A percentile compares a stretch with the other conserved stretches of the same genome.
Evolutionary conservation across 2,797 vertebrate species (phyloP).

Genomic region (Chaetodon trifasciatus): DNA sequence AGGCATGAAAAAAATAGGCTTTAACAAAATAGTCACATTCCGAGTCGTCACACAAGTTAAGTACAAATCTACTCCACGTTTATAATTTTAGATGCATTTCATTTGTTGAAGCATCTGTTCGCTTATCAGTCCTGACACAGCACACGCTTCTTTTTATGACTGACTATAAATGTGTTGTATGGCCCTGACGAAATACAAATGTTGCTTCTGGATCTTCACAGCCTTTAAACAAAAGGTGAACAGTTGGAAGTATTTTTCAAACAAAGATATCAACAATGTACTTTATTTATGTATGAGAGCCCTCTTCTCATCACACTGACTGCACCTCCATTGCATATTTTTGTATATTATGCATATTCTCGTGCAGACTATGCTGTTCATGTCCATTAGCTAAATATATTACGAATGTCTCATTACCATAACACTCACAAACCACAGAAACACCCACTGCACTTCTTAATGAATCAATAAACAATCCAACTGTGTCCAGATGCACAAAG

Average conservation of each 20-base stretch:
- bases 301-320: constrained; percentile 25
- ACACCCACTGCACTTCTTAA: constrained; percentile 3
- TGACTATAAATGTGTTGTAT: constrained; percentile 13
- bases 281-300: constrained; percentile 11
- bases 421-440: constrained; percentile 26
- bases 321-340: constrained; percentile 3
- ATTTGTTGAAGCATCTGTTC: constrained; percentile 15
- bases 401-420: not conserved
- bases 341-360: not conserved
- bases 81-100: not conserved
- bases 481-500: constrained; percentile 1
- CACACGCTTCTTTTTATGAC: constrained; percentile 5
- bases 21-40: not conserved
- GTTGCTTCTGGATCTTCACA: not conserved
- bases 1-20: not conserved
- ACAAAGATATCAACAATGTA: constrained; percentile 8
- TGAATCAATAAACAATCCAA: constrained; percentile 39
- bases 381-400: constrained; percentile 8
- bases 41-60: not conserved
- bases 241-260: constrained; percentile 15
- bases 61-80: not conserved
- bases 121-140: not conserved
- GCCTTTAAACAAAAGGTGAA: not conserved
- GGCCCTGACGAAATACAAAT: constrained; percentile 1
- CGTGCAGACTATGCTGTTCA: constrained; percentile 3